Percentiles rank a stretch among this genome's conserved stretches.
Evolutionary conservation across 2,797 vertebrate genomes (phyloP).

Genomic region (Enteromius argenteus): DNA sequence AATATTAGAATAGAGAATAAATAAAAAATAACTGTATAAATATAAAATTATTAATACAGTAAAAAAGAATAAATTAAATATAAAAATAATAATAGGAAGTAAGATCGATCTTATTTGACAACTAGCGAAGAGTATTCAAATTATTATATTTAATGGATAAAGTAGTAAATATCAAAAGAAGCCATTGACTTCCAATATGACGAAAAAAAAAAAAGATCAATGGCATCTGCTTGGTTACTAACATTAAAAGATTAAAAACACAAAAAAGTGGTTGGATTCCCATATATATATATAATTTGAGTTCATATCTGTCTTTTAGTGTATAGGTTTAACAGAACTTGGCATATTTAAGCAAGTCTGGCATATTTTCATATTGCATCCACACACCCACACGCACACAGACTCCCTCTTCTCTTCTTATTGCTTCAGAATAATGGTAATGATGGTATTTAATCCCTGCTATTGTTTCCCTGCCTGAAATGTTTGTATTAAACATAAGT

Average conservation of each 20-base stretch:
- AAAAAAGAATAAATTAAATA: no score
- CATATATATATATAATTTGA: neutral
- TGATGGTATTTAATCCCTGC: slow-evolving; percentile 37
- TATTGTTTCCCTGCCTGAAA: slow-evolving; percentile 14
- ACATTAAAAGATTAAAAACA: no score
- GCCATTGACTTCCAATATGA: neutral
- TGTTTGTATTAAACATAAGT: slow-evolving; percentile 57
- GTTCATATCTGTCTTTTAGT: neutral
- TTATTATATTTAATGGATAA: no score
- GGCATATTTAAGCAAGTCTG: no score
- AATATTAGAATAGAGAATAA: no score
- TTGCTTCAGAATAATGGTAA: slow-evolving; percentile 49
- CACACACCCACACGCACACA: neutral
- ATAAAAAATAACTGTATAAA: no score
- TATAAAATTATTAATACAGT: no score
- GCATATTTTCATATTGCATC: slow-evolving; percentile 35
- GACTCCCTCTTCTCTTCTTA: slow-evolving; percentile 35
- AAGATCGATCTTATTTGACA: no score
- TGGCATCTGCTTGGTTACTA: neutral
- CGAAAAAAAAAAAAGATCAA: neutral
- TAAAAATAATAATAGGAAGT: no score
- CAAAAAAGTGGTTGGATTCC: no score
- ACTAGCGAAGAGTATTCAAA: no score
- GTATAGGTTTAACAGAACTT: neutral
- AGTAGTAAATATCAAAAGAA: no score